Base-by-base conservation (phyloP, 23 tunicate species). In the Ciona savignyi region DNA sequence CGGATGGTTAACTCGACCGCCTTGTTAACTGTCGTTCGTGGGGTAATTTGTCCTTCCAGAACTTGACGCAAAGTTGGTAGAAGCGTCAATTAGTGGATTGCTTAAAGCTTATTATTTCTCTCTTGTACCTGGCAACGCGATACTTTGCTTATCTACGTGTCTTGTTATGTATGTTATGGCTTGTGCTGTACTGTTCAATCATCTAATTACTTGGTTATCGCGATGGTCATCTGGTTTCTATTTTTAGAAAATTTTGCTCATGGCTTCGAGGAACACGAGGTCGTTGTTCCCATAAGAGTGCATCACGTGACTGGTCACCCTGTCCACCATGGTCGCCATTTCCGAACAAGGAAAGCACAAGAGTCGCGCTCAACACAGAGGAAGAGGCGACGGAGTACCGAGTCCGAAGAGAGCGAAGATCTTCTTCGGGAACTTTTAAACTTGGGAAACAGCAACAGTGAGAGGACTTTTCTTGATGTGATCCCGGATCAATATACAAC, bases 291-390 rank as follows among this genome's bases (percentile, higher is more conserved):
- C 2, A 81, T 88, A 23, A 80, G 96, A 15, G 70, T 88, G 1
- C 96, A 88, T 74, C 87, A 82, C 76, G 83, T 64, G 61, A 81
- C 84, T 29, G 96, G 96, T 48, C 74, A 82, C 31, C 96, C 96
- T 71, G 87, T 88, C 33, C 30, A 65, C 30, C 96, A 88, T 73
- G 96, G 96, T 32, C 83, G 80, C 35, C 96, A 88, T 69, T 88
- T 88, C 72, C 87, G 82, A 26, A 29, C 34, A 29, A 72, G 83
- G 72, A 51, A 35, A 26, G 73, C 30, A 4, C 74, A 66, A 20
- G 64, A 77, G 4, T 30, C 21, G 20, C 76, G 70, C 2, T 33
- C 51, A 4, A 69, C 69, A 3, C 28, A 29, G 34, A 51, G 56
- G 51, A 32, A 23, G 33, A 32, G 76, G 35, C 30, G 78, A 73